These are phyloP conservation scores for Mesodorylaimus sp. DNA, from an alignment of 2,888 invertebrate species.

Conservation along the genomic window DNA sequence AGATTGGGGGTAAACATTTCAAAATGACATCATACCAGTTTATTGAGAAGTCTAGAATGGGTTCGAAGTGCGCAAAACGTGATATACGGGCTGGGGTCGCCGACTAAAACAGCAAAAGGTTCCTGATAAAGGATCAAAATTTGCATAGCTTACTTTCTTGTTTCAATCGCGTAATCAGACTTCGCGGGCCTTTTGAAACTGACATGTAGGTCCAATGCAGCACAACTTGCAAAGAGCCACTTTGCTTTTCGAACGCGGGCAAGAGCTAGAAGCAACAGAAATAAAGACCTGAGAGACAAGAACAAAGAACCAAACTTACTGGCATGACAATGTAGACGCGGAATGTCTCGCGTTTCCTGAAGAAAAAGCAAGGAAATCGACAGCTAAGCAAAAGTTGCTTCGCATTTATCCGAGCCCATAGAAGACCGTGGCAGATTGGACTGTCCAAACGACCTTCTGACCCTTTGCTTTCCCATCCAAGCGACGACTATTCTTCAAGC, in stretches of 20 bases:
- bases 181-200: conserved; percentile 68
- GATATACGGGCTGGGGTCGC: conserved; percentile 36
- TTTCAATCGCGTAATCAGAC: conserved; percentile 56
- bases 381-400: no score
- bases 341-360: conserved; percentile 22
- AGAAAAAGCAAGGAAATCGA: no score
- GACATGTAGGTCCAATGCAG: conserved; percentile 95
- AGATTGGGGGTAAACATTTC: no score
- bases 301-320: no score
- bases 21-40: conserved; percentile 27
- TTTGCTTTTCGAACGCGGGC: conserved; percentile 42
- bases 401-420: no score
- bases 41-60: conserved; percentile 30
- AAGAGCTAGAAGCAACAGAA: no score
- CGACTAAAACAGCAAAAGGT: conserved; percentile 17
- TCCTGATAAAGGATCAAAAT: no score
- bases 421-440: no score
- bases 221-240: conserved; percentile 77
- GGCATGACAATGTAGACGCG: conserved; percentile 28
- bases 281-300: no score
- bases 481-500: no score
- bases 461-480: no score
- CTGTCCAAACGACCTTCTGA: no score
- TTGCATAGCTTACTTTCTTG: conserved; percentile 49
- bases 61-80: conserved; percentile 35